Evolutionary conservation across 2,888 invertebrate genomes (phyloP).

Genomic region (Limnephilus rhombicus): DNA sequence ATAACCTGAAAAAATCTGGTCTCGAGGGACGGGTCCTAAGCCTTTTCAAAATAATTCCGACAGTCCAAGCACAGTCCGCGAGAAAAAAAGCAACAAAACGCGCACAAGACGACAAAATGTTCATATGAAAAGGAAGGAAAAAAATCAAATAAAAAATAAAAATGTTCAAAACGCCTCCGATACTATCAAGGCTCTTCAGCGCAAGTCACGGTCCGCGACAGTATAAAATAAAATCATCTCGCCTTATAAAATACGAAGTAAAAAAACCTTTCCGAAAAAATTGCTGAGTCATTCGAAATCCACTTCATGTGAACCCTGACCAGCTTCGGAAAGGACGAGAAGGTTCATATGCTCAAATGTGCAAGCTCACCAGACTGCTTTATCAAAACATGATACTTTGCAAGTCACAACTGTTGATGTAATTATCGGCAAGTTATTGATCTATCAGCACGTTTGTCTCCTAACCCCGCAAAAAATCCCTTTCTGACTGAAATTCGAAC

Average conservation of each 20-base stretch:
- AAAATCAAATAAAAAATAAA: neutral
- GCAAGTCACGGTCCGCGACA: slow-evolving; percentile 39
- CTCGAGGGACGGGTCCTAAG: slow-evolving; percentile 22
- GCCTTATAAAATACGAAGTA: slow-evolving; percentile 34
- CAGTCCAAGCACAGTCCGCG: slow-evolving; percentile 10
- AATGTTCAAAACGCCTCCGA: slow-evolving; percentile 25
- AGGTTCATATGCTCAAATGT: slow-evolving; percentile 14
- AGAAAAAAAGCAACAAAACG: slow-evolving; percentile 41
- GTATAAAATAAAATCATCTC: slow-evolving; percentile 39
- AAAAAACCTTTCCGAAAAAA: slow-evolving; percentile 11
- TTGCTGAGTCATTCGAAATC: slow-evolving; percentile 45
- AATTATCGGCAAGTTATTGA: neutral
- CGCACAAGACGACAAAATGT: slow-evolving; percentile 34
- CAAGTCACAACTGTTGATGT: neutral
- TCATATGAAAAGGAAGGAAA: slow-evolving; percentile 34
- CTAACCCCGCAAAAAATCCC: too few relatives aligned
- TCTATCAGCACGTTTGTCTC: neutral
- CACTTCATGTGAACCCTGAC: slow-evolving; percentile 41
- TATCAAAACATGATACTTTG: slow-evolving; percentile 2
- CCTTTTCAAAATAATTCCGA: slow-evolving; percentile 50
- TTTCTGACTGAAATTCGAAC: too few relatives aligned
- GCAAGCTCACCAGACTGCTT: neutral
- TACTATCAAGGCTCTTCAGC: slow-evolving; percentile 13
- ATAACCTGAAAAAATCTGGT: neutral
- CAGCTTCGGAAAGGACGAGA: neutral